Evolutionary conservation across 2,113 vertebrate genomes (phyloP).

Genomic region (Eira barbara): DNA sequence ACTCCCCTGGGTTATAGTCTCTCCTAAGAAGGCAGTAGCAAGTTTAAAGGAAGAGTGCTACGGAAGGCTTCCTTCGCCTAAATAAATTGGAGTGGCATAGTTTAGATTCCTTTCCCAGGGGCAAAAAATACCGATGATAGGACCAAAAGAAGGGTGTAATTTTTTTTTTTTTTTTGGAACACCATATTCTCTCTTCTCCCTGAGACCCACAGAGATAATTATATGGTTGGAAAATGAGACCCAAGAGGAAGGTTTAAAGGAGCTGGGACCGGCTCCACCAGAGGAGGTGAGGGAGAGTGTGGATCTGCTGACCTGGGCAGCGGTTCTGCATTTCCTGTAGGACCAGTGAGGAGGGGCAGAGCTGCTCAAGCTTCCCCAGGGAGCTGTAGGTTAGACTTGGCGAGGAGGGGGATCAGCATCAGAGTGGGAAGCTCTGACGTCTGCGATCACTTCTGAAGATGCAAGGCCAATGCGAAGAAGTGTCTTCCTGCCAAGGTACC

Average conservation of each 20-base stretch:
- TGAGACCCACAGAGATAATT: slow-evolving; percentile 41
- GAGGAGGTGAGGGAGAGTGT: background rate
- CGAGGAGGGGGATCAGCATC: background rate
- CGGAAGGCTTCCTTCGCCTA: background rate
- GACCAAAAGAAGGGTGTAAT: slow-evolving; percentile 35
- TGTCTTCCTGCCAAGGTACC: background rate
- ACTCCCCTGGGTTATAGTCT: background rate
- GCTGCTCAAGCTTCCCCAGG: background rate
- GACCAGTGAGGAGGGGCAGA: background rate
- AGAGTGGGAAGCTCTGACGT: background rate
- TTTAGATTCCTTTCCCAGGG: slow-evolving; percentile 29
- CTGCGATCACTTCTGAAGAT: background rate
- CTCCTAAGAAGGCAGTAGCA: background rate
- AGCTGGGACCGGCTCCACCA: background rate
- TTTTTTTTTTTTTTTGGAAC: slow-evolving; percentile 35
- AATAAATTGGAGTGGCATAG: background rate
- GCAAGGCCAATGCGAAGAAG: background rate
- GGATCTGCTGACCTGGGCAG: background rate
- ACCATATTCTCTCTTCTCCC: slow-evolving; percentile 45
- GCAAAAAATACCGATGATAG: background rate
- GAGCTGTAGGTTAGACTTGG: background rate
- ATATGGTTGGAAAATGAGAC: slow-evolving; percentile 53
- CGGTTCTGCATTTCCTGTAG: background rate
- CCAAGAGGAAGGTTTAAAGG: slow-evolving; percentile 1
- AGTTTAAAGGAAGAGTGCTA: background rate